phyloP scores from a whole-genome alignment of 2,113 vertebrate genomes.

The Oriolus oriolus region DNA sequence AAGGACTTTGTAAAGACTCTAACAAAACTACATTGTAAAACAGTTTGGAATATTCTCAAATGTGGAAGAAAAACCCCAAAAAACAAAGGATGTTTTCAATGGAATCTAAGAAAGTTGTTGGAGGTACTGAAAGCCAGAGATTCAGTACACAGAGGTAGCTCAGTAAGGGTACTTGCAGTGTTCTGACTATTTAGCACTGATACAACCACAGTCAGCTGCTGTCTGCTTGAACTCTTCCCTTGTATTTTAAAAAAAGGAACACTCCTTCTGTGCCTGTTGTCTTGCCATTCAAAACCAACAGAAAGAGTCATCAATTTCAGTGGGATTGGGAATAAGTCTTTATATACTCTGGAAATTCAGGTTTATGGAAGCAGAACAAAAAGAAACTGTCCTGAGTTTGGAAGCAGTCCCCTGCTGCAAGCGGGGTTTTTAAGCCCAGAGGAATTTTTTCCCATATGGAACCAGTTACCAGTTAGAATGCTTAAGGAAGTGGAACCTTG shows the following conservation, averaged over 20 bases:
- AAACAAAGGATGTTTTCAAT: not conserved
- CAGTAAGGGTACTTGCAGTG: conserved; percentile 46
- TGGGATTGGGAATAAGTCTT: not conserved
- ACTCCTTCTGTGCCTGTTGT: not conserved
- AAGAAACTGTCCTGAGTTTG: not conserved
- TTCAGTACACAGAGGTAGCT: conserved; percentile 74
- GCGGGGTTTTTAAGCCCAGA: not conserved
- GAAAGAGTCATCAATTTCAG: not conserved
- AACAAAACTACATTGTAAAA: not conserved
- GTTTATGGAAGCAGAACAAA: not conserved
- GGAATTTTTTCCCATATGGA: not conserved
- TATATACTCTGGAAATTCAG: not conserved
- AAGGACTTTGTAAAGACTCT: conserved; percentile 2
- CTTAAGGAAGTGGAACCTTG: not conserved
- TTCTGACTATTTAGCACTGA: not conserved
- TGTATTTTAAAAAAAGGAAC: not conserved
- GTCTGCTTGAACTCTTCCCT: not conserved
- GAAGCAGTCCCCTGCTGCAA: not conserved
- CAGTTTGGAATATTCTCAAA: conserved; percentile 15
- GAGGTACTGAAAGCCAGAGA: conserved; percentile 39
- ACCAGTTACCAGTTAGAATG: not conserved
- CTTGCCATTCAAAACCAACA: not conserved
- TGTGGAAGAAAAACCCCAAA: not conserved
- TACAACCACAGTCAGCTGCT: not conserved
- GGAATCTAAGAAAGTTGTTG: conserved; percentile 45